phyloP scores from a whole-genome alignment of 2,797 vertebrate genomes.

The Loriculus beryllinus region DNA sequence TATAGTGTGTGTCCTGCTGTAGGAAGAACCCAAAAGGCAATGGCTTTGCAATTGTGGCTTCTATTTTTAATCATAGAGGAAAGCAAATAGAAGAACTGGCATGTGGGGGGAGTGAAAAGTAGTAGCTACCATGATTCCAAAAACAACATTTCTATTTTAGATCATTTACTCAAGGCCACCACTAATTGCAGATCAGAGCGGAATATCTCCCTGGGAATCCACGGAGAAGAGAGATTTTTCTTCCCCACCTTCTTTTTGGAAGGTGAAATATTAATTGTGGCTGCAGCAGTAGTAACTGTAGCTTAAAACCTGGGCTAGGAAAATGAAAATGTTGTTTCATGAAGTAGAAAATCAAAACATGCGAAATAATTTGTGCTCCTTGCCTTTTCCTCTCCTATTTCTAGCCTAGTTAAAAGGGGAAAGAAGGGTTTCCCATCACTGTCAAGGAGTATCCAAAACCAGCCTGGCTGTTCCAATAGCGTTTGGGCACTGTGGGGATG shows the following conservation, averaged over 20 bases:
- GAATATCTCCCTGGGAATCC: background rate
- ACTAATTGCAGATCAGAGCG: background rate
- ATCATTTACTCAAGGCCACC: background rate
- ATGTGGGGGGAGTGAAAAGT: background rate
- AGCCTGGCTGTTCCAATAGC: background rate
- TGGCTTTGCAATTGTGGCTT: background rate
- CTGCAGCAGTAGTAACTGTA: background rate
- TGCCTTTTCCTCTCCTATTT: background rate
- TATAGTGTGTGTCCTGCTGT: background rate
- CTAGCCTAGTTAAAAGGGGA: background rate
- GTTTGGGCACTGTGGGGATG: background rate
- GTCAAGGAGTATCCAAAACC: background rate
- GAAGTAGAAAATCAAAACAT: background rate
- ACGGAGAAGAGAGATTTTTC: background rate
- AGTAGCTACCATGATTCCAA: background rate
- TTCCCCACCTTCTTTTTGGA: background rate
- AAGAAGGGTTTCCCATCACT: background rate
- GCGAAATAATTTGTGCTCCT: background rate
- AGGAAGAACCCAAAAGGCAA: background rate
- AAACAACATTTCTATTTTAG: constrained; percentile 51
- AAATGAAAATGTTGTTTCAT: constrained; percentile 3
- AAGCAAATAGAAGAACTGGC: background rate
- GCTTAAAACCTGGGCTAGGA: background rate
- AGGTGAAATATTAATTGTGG: constrained; percentile 43
- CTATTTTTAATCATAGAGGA: background rate